Base-by-base conservation (phyloP, 2,113 vertebrate species). In the Catharus bicknelli region DNA sequence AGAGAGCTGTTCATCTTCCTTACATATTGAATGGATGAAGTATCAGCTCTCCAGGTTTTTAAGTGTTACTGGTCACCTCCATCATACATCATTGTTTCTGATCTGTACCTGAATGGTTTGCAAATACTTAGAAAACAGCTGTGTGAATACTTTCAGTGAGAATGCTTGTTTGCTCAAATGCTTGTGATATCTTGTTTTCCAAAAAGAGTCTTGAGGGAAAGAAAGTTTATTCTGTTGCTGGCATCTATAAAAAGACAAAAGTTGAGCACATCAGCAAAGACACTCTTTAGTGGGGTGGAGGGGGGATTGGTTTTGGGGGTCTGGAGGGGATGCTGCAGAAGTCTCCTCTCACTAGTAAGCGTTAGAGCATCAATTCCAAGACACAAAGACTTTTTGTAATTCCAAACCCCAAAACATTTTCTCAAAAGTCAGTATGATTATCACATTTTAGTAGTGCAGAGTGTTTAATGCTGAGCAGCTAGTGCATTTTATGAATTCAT, bases 401-500 rank as follows among this genome's bases (percentile, higher is more conserved):
- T 45, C 21, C 55, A 95, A 91, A 77, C 75, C 84, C 93, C 91
- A 88, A 94, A 95, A 94, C 64, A 59, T 91, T 83, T 92, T 90
- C 70, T 91, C 82, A 58, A 27, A 89, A 94, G 81, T 82, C 83
- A 47, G 78, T 58, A 36, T 5, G 12, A 91, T 96, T 87, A 92
- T 91, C 89, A 69, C 88, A 89, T 94, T 70, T 70, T 53, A 36
- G 91, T 26, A 63, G 84, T 83, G 78, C 75, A 74, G 95, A 83
- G 83, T 95, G 92, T 85, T 96, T 94, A 95, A 94, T 96, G 84
- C 93, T 51, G 59, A 91, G 84, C 94, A 91, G 82, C 84, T 36
- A 92, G 92, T 50, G 83, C 91, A 53, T 90, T 91, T 96, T 96
- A 95, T 95, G 94, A 96, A 95, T 96, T 95, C 94, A 95, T 96